phyloP scores from a whole-genome alignment of 2,797 vertebrate genomes.

The Chaetophractus vellerosus region DNA sequence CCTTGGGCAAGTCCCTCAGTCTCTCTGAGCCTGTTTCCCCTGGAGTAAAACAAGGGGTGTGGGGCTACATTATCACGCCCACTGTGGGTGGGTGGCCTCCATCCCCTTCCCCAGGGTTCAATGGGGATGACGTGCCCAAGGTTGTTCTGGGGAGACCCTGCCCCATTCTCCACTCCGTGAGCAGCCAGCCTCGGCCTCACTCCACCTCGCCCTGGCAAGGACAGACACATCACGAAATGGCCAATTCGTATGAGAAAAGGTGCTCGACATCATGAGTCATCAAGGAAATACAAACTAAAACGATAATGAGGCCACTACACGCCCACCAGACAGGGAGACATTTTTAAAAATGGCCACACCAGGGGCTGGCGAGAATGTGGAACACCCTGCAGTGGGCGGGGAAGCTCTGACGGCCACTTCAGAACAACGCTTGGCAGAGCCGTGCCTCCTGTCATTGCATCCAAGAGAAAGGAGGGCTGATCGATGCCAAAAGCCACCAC shows the following conservation, averaged over 20 bases:
- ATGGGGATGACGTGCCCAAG: not conserved
- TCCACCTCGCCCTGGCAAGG: not conserved
- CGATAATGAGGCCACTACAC: not conserved
- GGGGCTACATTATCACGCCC: not conserved
- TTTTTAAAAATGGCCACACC: constrained; percentile 38
- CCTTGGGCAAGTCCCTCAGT: not conserved
- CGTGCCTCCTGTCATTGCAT: not conserved
- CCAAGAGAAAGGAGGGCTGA: not conserved
- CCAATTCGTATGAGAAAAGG: not conserved
- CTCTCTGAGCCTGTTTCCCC: constrained; percentile 4
- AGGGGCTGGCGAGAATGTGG: not conserved
- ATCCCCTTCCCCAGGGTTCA: not conserved
- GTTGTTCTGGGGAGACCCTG: not conserved
- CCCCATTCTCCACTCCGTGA: accelerated
- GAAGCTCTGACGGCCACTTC: constrained; percentile 21
- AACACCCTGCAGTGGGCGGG: not conserved
- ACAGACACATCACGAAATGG: not conserved
- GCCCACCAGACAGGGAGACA: not conserved
- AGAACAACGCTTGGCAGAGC: constrained; percentile 1
- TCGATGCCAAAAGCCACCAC: not conserved
- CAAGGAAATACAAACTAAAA: not conserved
- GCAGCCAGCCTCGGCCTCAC: not conserved
- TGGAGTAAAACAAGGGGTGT: not conserved
- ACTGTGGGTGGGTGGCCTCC: not conserved
- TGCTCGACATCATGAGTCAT: not conserved